These are phyloP conservation scores for Mesoclemmys tuberculata DNA, from an alignment of 2,113 vertebrate genomes.

Conservation along the genomic window DNA sequence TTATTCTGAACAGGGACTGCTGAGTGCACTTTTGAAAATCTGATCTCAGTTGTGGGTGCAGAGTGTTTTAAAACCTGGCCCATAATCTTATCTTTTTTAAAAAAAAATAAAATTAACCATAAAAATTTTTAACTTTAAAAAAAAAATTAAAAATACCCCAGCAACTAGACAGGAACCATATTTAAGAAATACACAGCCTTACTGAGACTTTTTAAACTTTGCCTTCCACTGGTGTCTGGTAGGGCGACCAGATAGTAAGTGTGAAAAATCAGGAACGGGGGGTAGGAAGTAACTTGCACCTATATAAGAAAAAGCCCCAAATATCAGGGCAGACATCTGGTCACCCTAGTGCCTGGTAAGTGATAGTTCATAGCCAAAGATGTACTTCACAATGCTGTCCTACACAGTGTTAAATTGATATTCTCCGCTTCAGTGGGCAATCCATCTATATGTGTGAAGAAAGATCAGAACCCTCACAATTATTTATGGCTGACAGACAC, in stretches of 20 bases:
- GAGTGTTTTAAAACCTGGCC: background rate
- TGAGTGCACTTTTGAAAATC: background rate
- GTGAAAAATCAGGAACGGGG: too few species aligned
- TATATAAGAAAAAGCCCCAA: too few species aligned
- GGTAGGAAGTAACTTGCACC: too few species aligned
- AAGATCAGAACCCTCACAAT: conserved; percentile 56
- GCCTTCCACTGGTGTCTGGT: conserved; percentile 9
- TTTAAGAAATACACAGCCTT: conserved; percentile 34
- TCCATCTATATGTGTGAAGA: conserved; percentile 45
- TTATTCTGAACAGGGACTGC: background rate
- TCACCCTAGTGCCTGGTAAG: background rate
- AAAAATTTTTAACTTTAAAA: background rate
- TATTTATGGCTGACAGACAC: conserved; percentile 71
- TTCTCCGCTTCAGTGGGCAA: conserved; percentile 63
- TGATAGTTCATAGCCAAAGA: conserved; percentile 43
- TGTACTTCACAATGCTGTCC: conserved; percentile 47
- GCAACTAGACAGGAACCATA: background rate
- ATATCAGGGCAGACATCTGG: too few species aligned
- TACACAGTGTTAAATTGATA: conserved; percentile 56
- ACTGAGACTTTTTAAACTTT: conserved; percentile 33
- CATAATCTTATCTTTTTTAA: background rate
- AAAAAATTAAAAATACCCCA: background rate
- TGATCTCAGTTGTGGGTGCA: background rate
- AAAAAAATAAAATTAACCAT: background rate
- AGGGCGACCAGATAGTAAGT: too few species aligned